Base-by-base conservation (phyloP, 1,140 invertebrate species). In the Steinernema khuongi region DNA sequence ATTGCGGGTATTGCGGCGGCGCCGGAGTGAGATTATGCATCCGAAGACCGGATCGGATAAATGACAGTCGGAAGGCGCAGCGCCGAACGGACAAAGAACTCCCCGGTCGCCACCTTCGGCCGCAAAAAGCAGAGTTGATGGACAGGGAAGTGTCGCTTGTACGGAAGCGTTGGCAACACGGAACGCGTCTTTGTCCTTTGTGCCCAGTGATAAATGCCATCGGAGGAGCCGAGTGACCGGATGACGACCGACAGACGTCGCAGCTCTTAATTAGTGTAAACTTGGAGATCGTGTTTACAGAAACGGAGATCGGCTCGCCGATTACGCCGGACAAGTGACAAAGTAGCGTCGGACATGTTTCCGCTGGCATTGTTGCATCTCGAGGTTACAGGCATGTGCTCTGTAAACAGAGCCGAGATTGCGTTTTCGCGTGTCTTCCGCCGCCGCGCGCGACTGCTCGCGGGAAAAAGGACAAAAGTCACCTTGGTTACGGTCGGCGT, bases 31-130 rank as follows among this genome's bases (percentile, higher is more conserved):
- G 50, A 60, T 60, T 60, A 60, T 60, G 50, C 50, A 60, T 22
- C 50, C 50, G 50, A 60, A 60, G 50, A 60, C 50, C 50, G 50
- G 50, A 60, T 60, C 50, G 50, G 50, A 60, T 60, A 60, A 60
- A 60, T 60, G 50, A 60, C 50, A 60, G 50, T 60, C 50, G 50
- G 50, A 60, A 60, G 50, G 22, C n/a, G n/a, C 50, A 60, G 50
- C 14, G 4, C 50, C 26, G 11, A 26, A 26, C 2, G 50, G 50
- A 60, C 50, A 60, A 60, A 60, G 50, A 22, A 60, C 14, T 11
- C 50, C 50, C 50, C n/a, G n/a, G n/a, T 60, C 50, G 50, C 50
- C 26, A 22, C 22, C 50, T 60, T 60, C 50, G 26, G 11, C 50
- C 4, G 7, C 14, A 60, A 60, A 60, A 60, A 60, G 11, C 11